Evolutionary conservation across 2,888 invertebrate genomes (phyloP).

Genomic region (Ypsolopha scabrella): DNA sequence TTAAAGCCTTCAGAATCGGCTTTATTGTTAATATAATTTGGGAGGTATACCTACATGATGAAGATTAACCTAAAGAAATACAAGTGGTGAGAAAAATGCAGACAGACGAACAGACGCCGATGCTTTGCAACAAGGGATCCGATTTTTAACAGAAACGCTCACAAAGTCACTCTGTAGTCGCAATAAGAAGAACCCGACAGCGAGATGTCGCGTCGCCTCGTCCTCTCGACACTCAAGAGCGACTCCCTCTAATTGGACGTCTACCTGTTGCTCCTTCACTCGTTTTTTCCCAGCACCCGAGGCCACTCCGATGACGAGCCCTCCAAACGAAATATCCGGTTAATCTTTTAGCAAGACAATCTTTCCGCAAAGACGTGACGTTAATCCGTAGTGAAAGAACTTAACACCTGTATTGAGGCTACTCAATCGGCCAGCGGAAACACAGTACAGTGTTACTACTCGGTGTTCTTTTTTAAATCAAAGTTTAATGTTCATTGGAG

Average conservation of each 20-base stretch:
- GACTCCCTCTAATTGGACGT: conserved; percentile 63
- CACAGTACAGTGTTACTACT: background rate
- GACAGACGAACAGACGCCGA: too few species aligned
- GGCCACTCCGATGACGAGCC: conserved; percentile 38
- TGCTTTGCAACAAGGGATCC: too few species aligned
- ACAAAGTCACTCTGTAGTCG: too few species aligned
- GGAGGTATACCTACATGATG: too few species aligned
- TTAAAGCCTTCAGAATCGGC: too few species aligned
- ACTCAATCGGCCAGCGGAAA: background rate
- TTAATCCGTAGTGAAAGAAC: too few species aligned
- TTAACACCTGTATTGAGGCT: too few species aligned
- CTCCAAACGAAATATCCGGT: conserved; percentile 44
- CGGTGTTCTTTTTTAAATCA: conserved; percentile 32
- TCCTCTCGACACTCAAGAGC: conserved; percentile 36
- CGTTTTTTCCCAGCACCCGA: conserved; percentile 41
- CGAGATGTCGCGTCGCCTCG: conserved; percentile 44
- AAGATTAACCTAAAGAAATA: too few species aligned
- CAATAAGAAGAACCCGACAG: background rate
- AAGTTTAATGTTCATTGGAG: conserved; percentile 33
- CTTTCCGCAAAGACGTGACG: background rate
- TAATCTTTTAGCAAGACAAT: conserved; percentile 20
- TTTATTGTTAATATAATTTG: too few species aligned
- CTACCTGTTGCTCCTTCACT: conserved; percentile 59
- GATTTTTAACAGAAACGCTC: background rate
- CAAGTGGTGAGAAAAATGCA: too few species aligned